phyloP scores from a whole-genome alignment of 2,797 vertebrate species.

The Micropoecilia bifurca region DNA sequence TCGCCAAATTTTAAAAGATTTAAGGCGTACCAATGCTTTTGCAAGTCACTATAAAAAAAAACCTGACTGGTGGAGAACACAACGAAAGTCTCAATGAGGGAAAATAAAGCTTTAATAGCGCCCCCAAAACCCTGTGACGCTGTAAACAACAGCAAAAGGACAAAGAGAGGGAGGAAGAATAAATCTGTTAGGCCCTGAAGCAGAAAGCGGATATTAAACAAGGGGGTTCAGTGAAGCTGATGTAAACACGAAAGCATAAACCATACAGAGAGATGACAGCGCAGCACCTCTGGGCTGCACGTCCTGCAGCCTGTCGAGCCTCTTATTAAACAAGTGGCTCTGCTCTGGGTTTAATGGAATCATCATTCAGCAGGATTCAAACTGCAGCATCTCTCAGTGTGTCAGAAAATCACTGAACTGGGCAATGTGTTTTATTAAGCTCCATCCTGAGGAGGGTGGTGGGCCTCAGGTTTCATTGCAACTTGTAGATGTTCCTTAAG shows the following conservation, averaged over 20 bases:
- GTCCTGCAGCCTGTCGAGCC: slow-evolving; percentile 49
- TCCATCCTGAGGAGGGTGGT: neutral
- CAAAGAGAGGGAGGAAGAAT: slow-evolving; percentile 37
- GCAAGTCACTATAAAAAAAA: neutral
- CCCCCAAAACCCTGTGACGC: slow-evolving; percentile 30
- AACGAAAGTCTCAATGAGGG: slow-evolving; percentile 6
- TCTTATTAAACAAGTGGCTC: slow-evolving; percentile 53
- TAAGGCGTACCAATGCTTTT: neutral
- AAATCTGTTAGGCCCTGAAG: slow-evolving; percentile 45
- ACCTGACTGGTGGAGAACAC: neutral
- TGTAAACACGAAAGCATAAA: slow-evolving; percentile 61
- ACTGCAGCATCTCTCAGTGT: slow-evolving; percentile 13
- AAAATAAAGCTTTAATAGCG: slow-evolving; percentile 18
- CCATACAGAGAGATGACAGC: slow-evolving; percentile 49
- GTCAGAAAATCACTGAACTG: slow-evolving; percentile 15
- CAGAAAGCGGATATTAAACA: slow-evolving; percentile 57
- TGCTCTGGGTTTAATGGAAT: slow-evolving; percentile 51
- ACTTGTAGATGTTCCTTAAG: neutral
- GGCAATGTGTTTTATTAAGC: slow-evolving; percentile 22
- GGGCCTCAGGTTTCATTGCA: neutral
- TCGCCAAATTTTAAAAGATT: neutral
- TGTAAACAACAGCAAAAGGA: slow-evolving; percentile 43
- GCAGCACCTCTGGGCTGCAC: slow-evolving; percentile 38
- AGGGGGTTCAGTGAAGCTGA: slow-evolving; percentile 44
- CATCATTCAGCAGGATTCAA: slow-evolving; percentile 52